These are phyloP conservation scores for Nilaparvata lugens DNA, from an alignment of 1,140 invertebrate species.

Conservation along the genomic window DNA sequence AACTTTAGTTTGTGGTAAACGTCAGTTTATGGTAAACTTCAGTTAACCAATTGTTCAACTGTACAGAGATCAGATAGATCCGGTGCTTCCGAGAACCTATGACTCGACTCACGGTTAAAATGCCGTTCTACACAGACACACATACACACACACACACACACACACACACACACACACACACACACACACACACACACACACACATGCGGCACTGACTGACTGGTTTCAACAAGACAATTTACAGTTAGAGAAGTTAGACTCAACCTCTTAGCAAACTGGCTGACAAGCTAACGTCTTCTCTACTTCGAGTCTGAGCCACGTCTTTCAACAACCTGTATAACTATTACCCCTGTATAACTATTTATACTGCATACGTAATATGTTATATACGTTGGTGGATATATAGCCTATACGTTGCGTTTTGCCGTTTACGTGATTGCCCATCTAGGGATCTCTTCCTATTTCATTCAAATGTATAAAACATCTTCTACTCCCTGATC, in stretches of 20 bases:
- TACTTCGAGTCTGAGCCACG: background rate
- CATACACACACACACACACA: too few relatives aligned
- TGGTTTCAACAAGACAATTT: slow-evolving; percentile 24
- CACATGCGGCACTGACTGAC: slow-evolving; percentile 1
- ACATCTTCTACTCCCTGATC: too few relatives aligned
- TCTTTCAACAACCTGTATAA: background rate
- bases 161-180: too few relatives aligned
- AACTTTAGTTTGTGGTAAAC: too few relatives aligned
- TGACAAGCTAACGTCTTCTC: background rate
- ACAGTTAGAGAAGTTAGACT: slow-evolving; percentile 9
- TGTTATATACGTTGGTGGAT: background rate
- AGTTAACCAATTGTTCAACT: too few relatives aligned
- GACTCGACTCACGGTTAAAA: background rate
- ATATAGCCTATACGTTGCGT: too few relatives aligned
- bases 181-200: too few relatives aligned
- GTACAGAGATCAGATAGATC: background rate
- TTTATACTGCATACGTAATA: background rate
- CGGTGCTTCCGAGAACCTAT: background rate
- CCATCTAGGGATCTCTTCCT: too few relatives aligned
- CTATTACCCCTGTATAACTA: background rate
- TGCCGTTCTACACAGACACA: background rate
- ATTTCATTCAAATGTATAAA: too few relatives aligned
- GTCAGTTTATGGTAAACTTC: too few relatives aligned
- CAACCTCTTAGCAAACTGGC: background rate
- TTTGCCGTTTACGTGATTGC: too few relatives aligned